Conservation (phyloP, 2,113 vertebrate genomes). For the Narcine bancroftii region DNA sequence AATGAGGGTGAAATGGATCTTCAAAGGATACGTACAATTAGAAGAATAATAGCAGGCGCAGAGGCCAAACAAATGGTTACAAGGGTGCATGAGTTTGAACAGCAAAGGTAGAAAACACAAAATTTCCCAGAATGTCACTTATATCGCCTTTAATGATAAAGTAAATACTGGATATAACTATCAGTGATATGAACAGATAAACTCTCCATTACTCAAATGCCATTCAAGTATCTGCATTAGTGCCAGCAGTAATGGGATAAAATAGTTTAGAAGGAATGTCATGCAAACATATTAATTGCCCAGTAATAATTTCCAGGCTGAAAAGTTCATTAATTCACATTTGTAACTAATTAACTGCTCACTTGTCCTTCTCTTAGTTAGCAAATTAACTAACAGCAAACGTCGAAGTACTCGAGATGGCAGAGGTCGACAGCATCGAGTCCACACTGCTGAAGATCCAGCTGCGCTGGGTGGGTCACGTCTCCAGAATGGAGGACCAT, state of each 20-base stretch:
- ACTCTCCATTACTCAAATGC: not conserved
- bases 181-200: not conserved
- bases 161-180: not conserved
- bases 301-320: not conserved
- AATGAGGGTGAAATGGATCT: not conserved
- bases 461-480: too few relatives aligned
- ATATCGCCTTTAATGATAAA: not conserved
- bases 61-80: not conserved
- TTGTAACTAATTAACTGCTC: not conserved
- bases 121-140: not conserved
- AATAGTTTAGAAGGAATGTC: not conserved
- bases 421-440: too few relatives aligned
- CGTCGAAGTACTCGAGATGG: too few relatives aligned
- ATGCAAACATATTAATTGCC: not conserved
- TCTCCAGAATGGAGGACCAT: too few relatives aligned
- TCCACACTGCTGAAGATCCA: too few relatives aligned
- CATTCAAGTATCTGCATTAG: not conserved
- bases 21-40: not conserved
- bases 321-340: not conserved
- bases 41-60: not conserved
- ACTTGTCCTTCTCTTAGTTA: not conserved
- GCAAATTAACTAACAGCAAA: not conserved
- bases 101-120: not conserved
- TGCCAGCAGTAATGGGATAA: not conserved
- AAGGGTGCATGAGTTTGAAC: not conserved